A percentile compares a stretch with the other conserved stretches of the same genome.
These are phyloP conservation scores for Sminthurides bifidus DNA, from an alignment of 1,140 invertebrate species.

Conservation along the genomic window DNA sequence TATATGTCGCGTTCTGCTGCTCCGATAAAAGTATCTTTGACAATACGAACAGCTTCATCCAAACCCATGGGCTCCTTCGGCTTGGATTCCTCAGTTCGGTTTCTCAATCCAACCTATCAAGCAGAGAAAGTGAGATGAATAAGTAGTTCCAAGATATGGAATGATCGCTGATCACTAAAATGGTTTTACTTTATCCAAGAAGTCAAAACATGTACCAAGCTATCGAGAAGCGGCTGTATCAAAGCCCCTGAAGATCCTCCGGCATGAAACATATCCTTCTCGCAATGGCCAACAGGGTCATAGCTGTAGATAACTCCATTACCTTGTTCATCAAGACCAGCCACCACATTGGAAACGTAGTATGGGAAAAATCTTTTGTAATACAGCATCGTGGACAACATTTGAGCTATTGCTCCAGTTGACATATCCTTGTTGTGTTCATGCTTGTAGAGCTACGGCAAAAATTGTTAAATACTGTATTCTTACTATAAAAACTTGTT, in stretches of 20 bases:
- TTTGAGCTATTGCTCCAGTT: constrained; percentile 81
- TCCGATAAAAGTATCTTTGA: constrained; percentile 93
- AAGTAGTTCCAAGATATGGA: neutral
- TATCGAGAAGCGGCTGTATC: constrained; percentile 74
- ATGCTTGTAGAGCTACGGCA: constrained; percentile 76
- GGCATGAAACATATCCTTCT: constrained; percentile 63
- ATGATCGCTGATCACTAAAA: neutral
- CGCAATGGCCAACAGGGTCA: constrained; percentile 91
- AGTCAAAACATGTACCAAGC: constrained; percentile 47
- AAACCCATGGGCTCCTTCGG: constrained; percentile 48
- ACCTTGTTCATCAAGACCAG: constrained; percentile 62
- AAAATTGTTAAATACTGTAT: neutral
- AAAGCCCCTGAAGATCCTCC: constrained; percentile 70
- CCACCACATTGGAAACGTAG: constrained; percentile 89
- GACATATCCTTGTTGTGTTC: constrained; percentile 90
- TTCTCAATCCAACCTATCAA: constrained; percentile 65
- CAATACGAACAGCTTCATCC: constrained; percentile 67
- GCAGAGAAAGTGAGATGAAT: constrained; percentile 15
- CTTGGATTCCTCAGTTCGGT: constrained; percentile 51
- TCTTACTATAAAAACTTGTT: constrained; percentile 4
- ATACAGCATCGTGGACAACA: constrained; percentile 92
- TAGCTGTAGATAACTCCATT: constrained; percentile 82
- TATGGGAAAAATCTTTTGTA: constrained; percentile 97
- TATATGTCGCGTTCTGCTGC: constrained; percentile 95
- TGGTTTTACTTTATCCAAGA: neutral